Percentiles rank a stretch among this genome's conserved stretches.
These are phyloP conservation scores for Metellina segmentata DNA, from an alignment of 2,888 invertebrate genomes.

Conservation along the genomic window DNA sequence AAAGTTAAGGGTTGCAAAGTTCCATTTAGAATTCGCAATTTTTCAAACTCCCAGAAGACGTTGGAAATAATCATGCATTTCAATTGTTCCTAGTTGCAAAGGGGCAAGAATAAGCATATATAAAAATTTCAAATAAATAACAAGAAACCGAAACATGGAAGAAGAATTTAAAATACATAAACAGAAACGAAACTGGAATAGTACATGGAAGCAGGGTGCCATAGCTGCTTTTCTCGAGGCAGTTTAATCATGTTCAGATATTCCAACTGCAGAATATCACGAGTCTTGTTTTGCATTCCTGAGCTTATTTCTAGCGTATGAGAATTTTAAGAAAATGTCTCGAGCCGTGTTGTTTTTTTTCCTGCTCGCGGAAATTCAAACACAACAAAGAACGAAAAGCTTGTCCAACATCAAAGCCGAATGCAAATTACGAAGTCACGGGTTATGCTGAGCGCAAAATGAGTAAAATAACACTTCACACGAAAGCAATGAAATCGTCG, in stretches of 20 bases:
- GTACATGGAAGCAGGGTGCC: background rate
- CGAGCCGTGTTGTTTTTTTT: slow-evolving; percentile 37
- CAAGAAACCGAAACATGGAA: background rate
- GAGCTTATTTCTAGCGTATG: slow-evolving; percentile 25
- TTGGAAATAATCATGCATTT: no score
- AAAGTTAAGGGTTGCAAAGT: no score
- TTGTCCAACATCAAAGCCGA: slow-evolving; percentile 2
- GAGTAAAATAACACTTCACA: background rate
- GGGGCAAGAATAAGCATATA: background rate
- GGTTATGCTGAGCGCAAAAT: background rate
- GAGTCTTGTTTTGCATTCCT: slow-evolving; percentile 35
- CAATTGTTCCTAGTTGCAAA: background rate
- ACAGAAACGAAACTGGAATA: background rate
- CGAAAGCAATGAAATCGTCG: background rate
- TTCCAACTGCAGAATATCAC: slow-evolving; percentile 18
- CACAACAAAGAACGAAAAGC: background rate
- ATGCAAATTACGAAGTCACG: background rate
- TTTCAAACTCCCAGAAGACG: no score
- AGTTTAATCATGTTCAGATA: slow-evolving; percentile 40
- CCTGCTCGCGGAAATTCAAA: slow-evolving; percentile 1
- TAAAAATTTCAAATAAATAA: background rate
- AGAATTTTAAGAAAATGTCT: background rate
- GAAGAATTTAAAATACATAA: background rate
- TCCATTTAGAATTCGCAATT: no score
- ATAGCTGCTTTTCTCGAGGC: slow-evolving; percentile 8